Conservation (phyloP, 1,140 invertebrate species). For the Bombus waltoni region DNA sequence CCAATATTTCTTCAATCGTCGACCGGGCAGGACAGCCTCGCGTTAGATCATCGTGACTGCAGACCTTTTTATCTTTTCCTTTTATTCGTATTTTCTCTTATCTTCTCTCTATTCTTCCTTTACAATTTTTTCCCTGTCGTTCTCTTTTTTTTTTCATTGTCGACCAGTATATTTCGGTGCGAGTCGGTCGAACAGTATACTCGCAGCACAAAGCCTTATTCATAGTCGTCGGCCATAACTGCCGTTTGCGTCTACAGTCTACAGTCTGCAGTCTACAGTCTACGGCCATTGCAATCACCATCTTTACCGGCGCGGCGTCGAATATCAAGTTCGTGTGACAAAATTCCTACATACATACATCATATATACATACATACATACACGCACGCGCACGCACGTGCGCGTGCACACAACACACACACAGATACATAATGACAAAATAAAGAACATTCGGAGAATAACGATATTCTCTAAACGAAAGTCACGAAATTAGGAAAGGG, state of each 20-base stretch:
- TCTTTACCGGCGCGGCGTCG: constrained; percentile 8
- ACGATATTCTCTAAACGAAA: background rate
- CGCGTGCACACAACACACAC: no score
- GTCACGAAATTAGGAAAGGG: background rate
- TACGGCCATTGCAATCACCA: constrained; percentile 39
- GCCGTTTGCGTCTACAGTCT: constrained; percentile 10
- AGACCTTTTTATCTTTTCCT: background rate
- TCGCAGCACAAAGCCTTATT: constrained; percentile 44
- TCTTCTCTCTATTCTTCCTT: background rate
- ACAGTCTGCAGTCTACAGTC: background rate
- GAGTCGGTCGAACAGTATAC: background rate
- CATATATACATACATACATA: no score
- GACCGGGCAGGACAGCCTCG: no score
- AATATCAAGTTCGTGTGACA: background rate
- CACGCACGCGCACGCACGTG: no score
- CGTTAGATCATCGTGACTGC: background rate
- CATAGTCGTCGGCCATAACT: constrained; percentile 32
- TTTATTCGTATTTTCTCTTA: background rate
- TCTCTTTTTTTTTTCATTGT: background rate
- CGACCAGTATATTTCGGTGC: constrained; percentile 30
- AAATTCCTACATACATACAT: background rate
- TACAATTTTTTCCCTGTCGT: background rate
- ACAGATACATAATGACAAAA: background rate
- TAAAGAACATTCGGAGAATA: background rate
- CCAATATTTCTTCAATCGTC: background rate